A percentile compares a stretch with the other conserved stretches of the same genome.
Evolutionary conservation across 1,140 invertebrate genomes (phyloP).

Genomic region (Oreohelix idahoensis): DNA sequence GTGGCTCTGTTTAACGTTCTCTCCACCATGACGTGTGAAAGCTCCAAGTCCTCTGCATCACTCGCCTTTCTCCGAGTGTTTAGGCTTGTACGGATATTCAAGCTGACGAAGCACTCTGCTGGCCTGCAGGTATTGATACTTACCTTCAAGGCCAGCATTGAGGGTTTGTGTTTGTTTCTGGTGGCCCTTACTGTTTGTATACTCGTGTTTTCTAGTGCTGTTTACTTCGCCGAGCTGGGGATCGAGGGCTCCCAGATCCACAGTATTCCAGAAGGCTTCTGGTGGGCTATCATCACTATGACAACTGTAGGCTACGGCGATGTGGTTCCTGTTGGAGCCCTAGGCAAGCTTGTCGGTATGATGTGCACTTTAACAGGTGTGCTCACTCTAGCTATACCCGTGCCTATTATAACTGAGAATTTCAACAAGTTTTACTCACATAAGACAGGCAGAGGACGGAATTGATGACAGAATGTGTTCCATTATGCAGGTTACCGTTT

Average conservation of each 20-base stretch:
- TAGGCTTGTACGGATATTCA: conserved; percentile 71
- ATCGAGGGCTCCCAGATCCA: conserved; percentile 68
- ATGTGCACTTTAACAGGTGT: conserved; percentile 96
- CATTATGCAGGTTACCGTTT: neutral
- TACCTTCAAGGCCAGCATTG: conserved; percentile 73
- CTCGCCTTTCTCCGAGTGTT: conserved; percentile 71
- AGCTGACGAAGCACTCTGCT: conserved; percentile 74
- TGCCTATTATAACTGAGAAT: conserved; percentile 98
- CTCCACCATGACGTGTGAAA: conserved; percentile 70
- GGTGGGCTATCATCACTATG: conserved; percentile 99
- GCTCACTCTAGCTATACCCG: conserved; percentile 95
- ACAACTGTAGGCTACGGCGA: conserved; percentile 96
- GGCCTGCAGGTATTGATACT: conserved; percentile 75
- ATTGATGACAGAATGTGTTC: conserved; percentile 36
- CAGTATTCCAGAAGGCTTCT: conserved; percentile 95
- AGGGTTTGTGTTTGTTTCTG: conserved; percentile 70
- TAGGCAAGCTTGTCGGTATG: conserved; percentile 95
- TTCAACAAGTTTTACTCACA: conserved; percentile 98
- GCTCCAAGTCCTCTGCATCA: conserved; percentile 68
- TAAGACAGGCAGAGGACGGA: conserved; percentile 65
- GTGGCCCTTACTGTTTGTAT: conserved; percentile 71
- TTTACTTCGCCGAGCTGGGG: conserved; percentile 71
- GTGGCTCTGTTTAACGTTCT: conserved; percentile 72
- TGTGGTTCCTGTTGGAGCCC: conserved; percentile 65
- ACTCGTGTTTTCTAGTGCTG: conserved; percentile 72